Evolutionary conservation across 2,888 invertebrate genomes (phyloP).

Genomic region (Orthosia gothica): DNA sequence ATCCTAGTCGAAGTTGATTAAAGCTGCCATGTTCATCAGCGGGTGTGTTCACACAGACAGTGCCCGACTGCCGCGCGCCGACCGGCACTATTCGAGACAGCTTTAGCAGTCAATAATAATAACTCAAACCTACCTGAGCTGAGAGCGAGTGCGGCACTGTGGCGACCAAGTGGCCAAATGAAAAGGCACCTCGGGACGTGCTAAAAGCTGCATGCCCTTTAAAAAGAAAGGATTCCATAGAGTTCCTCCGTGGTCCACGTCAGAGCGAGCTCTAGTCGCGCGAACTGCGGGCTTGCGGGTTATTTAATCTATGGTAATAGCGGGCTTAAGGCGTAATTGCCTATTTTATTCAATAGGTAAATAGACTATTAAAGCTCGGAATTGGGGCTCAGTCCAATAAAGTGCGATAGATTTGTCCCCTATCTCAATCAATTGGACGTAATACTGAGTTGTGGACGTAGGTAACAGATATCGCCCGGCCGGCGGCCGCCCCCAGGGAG

Average conservation of each 20-base stretch:
- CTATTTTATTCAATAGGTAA: conserved; percentile 32
- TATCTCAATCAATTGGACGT: conserved; percentile 32
- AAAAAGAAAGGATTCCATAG: too few species aligned
- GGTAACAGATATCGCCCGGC: background rate
- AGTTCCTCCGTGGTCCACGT: too few species aligned
- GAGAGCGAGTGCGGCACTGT: too few species aligned
- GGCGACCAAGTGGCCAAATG: too few species aligned
- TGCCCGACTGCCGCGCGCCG: background rate
- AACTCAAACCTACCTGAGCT: conserved; percentile 1
- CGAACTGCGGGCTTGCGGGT: background rate
- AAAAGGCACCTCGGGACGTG: too few species aligned
- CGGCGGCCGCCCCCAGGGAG: conserved; percentile 15
- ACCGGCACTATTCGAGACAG: background rate
- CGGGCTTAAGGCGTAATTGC: conserved; percentile 20
- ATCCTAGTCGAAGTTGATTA: background rate
- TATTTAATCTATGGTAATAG: conserved; percentile 27
- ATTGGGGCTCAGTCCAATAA: conserved; percentile 26
- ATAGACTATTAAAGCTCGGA: conserved; percentile 36
- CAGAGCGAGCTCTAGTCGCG: too few species aligned
- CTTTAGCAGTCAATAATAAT: background rate
- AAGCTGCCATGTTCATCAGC: background rate
- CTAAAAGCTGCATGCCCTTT: too few species aligned
- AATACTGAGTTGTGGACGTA: conserved; percentile 17
- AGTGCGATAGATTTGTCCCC: conserved; percentile 24
- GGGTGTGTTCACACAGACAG: background rate